phyloP scores from a whole-genome alignment of 2,113 vertebrate genomes.

The Dolichallabes microphthalmus region DNA sequence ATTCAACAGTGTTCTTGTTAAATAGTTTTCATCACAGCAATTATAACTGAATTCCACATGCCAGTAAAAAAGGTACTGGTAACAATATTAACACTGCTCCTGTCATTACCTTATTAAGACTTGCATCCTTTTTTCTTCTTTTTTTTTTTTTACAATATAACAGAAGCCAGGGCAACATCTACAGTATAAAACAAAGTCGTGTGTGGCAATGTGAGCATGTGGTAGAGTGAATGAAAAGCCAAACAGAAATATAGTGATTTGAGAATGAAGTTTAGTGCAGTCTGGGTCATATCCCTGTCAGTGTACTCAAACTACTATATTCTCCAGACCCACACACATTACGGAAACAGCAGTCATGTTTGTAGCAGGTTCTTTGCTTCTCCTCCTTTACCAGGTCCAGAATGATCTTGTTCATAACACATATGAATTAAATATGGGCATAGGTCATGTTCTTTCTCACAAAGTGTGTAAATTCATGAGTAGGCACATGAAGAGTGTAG shows the following conservation, averaged over 20 bases:
- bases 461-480: conserved; percentile 9
- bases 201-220: background rate
- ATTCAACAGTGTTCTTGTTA: background rate
- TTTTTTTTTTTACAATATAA: conserved; percentile 19
- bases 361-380: conserved; percentile 36
- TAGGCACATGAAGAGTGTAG: background rate
- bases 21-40: conserved; percentile 6
- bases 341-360: conserved; percentile 40
- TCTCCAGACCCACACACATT: conserved; percentile 44
- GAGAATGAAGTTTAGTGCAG: conserved; percentile 35
- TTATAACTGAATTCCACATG: background rate
- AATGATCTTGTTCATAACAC: background rate
- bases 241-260: conserved; percentile 22
- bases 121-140: conserved; percentile 22
- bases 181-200: conserved; percentile 6
- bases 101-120: conserved; percentile 37
- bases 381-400: conserved; percentile 6
- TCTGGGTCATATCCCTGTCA: conserved; percentile 53
- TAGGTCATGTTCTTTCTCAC: background rate
- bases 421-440: conserved; percentile 21
- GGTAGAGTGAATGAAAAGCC: conserved; percentile 22
- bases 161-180: conserved; percentile 34
- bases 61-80: background rate
- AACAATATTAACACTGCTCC: conserved; percentile 33
- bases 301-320: conserved; percentile 42